These are phyloP conservation scores for Heliconius erato DNA, from an alignment of 2,888 invertebrate species.

Conservation along the genomic window DNA sequence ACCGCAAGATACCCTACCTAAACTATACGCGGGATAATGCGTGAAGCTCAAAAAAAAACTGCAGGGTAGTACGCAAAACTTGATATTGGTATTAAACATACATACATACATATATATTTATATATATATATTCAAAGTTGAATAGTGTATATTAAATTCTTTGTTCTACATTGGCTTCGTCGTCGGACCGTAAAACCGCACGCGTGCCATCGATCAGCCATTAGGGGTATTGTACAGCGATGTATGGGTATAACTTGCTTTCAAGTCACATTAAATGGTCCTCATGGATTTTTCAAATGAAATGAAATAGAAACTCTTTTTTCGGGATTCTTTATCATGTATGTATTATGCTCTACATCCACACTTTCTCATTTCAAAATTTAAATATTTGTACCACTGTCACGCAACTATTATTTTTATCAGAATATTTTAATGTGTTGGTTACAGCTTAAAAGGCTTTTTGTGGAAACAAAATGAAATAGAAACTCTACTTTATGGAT, in stretches of 20 bases:
- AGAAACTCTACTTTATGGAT: too few species aligned
- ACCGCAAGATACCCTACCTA: too few species aligned
- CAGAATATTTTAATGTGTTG: too few species aligned
- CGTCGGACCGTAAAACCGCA: conserved; percentile 27
- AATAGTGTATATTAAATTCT: conserved; percentile 9
- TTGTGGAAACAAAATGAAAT: too few species aligned
- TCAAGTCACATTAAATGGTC: conserved; percentile 33
- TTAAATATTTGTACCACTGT: too few species aligned
- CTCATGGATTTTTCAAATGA: conserved; percentile 34
- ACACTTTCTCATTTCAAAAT: too few species aligned
- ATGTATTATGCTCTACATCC: too few species aligned
- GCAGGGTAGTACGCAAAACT: not conserved
- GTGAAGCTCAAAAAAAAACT: not conserved
- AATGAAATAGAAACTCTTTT: too few species aligned
- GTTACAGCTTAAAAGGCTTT: too few species aligned
- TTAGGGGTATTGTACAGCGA: conserved; percentile 20
- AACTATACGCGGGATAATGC: not conserved
- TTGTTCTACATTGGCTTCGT: conserved; percentile 2
- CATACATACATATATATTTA: not conserved
- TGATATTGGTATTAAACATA: not conserved
- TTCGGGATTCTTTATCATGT: too few species aligned
- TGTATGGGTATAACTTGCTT: conserved; percentile 8
- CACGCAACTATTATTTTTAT: too few species aligned
- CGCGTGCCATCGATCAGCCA: conserved; percentile 32
- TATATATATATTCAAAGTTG: not conserved